Base-by-base conservation (phyloP, 2,797 vertebrate genomes). In the Coccyzus lansbergi region DNA sequence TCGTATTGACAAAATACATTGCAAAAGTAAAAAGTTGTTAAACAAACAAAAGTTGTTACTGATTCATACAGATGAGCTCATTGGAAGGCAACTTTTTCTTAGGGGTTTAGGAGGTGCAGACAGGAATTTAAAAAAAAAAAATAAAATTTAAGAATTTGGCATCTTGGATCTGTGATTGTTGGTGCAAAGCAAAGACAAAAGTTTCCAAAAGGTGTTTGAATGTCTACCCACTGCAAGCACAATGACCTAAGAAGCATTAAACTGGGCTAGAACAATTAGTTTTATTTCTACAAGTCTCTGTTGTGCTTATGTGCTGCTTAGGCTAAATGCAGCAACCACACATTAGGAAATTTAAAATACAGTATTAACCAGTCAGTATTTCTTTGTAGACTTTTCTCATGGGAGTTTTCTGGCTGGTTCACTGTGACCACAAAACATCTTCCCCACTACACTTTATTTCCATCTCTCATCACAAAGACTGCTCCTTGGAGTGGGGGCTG, bases 331-430 rank as follows among this genome's bases (percentile, higher is more conserved):
- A 74, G 79, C 55, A 86, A 78, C 67, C 14, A 14, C 68, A 55
- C n/a, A 44, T 86, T 8, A 63, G 85, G 80, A 71, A 31, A 40
- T 29, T 69, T 88, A 69, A 52, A 95, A 49, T 82, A 53, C 10
- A 90, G 62, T 69, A 38, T 69, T 88, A 64, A 38, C 46, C 76
- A 78, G 83, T 46, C 38, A n/a, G 53, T 85, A 36, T 58, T 80
- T 89, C 78, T 89, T 56, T 85, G 91, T 64, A 75, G 82, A 36
- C 72, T 90, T 89, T 87, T 91, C 79, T 94, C 77, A 10, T 82
- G 92, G 92, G 86, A 91, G 69, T 87, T 63, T 34, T 62, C 82
- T 93, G 86, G 14, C 69, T 87, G 42, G 69, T 78, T 88, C 29
- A 78, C 44, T 74, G 46, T 33, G 63, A 84, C 80, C 83, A 36